Conservation (phyloP, 2,888 invertebrate species). For the Erynnis tages region DNA sequence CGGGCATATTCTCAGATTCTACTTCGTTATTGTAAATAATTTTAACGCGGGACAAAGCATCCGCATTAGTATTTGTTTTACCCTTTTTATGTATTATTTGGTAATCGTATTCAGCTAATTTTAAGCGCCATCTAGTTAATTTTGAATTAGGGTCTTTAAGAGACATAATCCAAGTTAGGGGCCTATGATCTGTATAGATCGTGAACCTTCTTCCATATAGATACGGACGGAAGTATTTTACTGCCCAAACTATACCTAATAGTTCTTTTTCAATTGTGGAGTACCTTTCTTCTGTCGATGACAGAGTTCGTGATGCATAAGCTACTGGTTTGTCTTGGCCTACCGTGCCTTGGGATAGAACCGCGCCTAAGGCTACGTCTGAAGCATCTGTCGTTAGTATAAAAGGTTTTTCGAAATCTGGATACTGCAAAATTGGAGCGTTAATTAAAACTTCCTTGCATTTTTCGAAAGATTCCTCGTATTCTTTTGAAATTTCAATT, state of each 20-base stretch:
- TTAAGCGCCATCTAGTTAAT: conserved; percentile 48
- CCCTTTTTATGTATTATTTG: conserved; percentile 40
- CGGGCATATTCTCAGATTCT: background rate
- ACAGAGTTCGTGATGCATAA: conserved; percentile 38
- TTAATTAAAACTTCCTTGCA: conserved; percentile 41
- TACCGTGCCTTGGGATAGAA: conserved; percentile 38
- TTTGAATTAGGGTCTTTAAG: conserved; percentile 51
- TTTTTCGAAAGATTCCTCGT: conserved; percentile 36
- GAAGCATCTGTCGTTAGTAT: conserved; percentile 39
- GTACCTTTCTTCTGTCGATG: conserved; percentile 36
- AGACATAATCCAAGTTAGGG: conserved; percentile 47
- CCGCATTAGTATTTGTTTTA: conserved; percentile 38
- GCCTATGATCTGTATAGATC: conserved; percentile 54
- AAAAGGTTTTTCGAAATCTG: conserved; percentile 44
- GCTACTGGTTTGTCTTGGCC: conserved; percentile 39
- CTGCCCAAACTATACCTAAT: conserved; percentile 46
- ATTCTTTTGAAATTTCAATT: conserved; percentile 29
- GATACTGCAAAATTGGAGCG: conserved; percentile 47
- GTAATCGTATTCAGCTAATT: conserved; percentile 40
- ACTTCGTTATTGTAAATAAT: conserved; percentile 25
- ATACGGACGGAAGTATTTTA: conserved; percentile 49
- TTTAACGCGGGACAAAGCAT: conserved; percentile 38
- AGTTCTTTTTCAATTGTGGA: conserved; percentile 49
- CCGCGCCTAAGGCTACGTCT: conserved; percentile 38
- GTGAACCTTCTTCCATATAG: conserved; percentile 48